phyloP scores from a whole-genome alignment of 2,888 invertebrate species.

The Adelphocoris suturalis region DNA sequence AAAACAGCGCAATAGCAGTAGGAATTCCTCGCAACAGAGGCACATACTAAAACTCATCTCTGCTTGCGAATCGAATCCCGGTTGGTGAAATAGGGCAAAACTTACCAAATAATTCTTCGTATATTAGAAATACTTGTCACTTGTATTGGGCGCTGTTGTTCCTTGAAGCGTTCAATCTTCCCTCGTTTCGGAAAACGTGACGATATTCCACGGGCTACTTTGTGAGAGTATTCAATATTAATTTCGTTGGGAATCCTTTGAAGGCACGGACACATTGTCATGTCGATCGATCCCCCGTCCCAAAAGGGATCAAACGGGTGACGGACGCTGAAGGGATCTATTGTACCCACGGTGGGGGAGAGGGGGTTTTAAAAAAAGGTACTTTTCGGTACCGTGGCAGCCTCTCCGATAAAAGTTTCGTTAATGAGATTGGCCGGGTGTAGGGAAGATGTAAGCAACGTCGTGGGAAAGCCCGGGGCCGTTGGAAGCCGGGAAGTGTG shows the following conservation, averaged over 20 bases:
- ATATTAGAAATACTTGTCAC: no score
- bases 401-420: slow-evolving; percentile 13
- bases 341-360: not conserved
- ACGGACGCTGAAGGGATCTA: not conserved
- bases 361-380: not conserved
- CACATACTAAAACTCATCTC: no score
- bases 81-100: no score
- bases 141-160: no score
- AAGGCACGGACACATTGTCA: slow-evolving; percentile 9
- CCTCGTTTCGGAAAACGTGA: not conserved
- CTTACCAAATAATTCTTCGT: no score
- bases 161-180: not conserved
- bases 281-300: slow-evolving; percentile 22
- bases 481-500: not conserved
- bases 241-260: slow-evolving; percentile 18
- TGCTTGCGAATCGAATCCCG: no score
- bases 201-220: not conserved
- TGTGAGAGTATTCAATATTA: slow-evolving; percentile 4
- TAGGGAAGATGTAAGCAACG: slow-evolving; percentile 30
- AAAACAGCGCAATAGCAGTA: no score
- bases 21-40: no score
- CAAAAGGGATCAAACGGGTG: slow-evolving; percentile 22
- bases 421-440: slow-evolving; percentile 36
- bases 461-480: not conserved
- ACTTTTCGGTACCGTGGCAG: slow-evolving; percentile 26